Conservation (phyloP, 2,888 invertebrate genomes). For the Macrophya alboannulata region DNA sequence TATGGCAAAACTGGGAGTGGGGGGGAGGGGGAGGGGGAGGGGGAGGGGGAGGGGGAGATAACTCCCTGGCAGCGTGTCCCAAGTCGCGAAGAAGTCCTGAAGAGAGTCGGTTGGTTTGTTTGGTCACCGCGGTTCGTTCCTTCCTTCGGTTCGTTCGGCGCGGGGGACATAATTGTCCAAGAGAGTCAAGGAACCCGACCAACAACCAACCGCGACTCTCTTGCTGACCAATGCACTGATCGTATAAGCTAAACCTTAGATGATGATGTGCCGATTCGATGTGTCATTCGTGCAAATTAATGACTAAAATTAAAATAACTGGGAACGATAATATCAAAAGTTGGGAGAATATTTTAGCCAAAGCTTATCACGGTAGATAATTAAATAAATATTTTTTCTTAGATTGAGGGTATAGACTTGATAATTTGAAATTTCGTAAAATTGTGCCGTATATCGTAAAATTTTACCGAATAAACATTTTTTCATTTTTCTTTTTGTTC, state of each 20-base stretch:
- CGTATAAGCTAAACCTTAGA: constrained; percentile 6
- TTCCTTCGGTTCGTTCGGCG: constrained; percentile 20
- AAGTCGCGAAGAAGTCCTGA: constrained; percentile 16
- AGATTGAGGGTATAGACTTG: too few species aligned
- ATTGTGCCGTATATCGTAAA: too few species aligned
- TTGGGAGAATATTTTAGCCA: not conserved
- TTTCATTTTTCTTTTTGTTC: not conserved
- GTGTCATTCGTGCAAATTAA: not conserved
- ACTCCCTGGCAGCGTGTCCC: not conserved
- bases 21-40: too few species aligned
- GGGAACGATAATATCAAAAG: not conserved
- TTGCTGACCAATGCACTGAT: not conserved
- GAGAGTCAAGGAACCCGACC: constrained; percentile 51
- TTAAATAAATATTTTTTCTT: not conserved
- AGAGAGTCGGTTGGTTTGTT: constrained; percentile 18
- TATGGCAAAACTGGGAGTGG: constrained; percentile 4
- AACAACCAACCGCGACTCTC: constrained; percentile 19
- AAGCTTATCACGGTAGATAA: not conserved
- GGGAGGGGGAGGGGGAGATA: not conserved
- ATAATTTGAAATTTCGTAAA: too few species aligned
- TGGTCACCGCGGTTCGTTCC: not conserved
- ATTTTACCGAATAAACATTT: too few species aligned
- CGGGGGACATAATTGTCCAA: constrained; percentile 53
- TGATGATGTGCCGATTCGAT: constrained; percentile 14
- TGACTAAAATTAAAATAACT: not conserved